Evolutionary conservation across 2,888 invertebrate genomes (phyloP), one percentile per base, ranked within the genome.

Genomic region (Latrodectus hesperus): DNA sequence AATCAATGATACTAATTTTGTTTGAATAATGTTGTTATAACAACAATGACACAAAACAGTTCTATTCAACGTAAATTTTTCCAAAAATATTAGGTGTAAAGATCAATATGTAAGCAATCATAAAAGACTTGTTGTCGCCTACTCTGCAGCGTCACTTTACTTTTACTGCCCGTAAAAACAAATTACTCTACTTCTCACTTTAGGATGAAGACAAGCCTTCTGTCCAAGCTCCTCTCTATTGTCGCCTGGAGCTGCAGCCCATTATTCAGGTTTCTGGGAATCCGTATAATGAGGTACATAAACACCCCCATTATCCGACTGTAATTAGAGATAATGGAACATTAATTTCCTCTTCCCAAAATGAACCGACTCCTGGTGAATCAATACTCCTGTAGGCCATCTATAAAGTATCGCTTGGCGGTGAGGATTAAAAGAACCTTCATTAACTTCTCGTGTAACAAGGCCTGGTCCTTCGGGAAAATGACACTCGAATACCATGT

Each of bases 271-370:
- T 60, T 60, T 60, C n/a, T n/a, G 60, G n/a, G n/a, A 16, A 60
- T 60, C 60, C 60, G 60, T 11, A 16, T 60, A 60, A 60, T n/a
- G 60, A 60, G 14, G 12, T 60, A 60, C 14, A 60, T 60, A 60
- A 60, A 60, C 60, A 60, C 14, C 60, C 60, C 60, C 60, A 9
- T 60, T 60, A 60, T 60, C n/a, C 60, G 60, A 11, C n/a, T 16
- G 60, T 60, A 60, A 60, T 60, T 60, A 60, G 60, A 60, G 60
- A 60, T 60, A 60, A 60, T 60, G 60, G 60, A 60, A 60, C n/a
- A 60, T 60, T 60, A 60, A 60, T 60, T 60, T 60, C n/a, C 12
- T n/a, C 60, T 60, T n/a, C 60, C 60, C 60, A 60, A n/a, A 60
- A n/a, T 60, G 60, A 16, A n/a, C 38, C n/a, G 60, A n/a, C 60